These are phyloP conservation scores for Teleopsis dalmanni DNA, from an alignment of 1,140 invertebrate genomes.

Conservation along the genomic window DNA sequence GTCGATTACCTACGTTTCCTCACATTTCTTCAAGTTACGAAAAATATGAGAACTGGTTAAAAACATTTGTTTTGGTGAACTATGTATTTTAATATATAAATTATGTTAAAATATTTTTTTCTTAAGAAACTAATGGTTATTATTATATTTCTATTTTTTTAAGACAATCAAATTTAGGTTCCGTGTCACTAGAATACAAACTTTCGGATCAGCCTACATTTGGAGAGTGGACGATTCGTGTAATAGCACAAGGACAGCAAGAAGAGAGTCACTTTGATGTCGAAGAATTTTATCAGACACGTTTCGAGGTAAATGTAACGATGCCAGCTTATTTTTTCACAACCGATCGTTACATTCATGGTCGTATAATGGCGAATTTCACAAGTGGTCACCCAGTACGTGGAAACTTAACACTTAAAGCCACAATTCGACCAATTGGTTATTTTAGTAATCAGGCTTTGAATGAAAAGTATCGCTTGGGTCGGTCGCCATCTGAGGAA, in stretches of 20 bases:
- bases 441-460: constrained; percentile 47
- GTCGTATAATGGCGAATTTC: constrained; percentile 88
- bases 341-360: constrained; percentile 71
- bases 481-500: constrained; percentile 33
- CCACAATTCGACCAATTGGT: constrained; percentile 63
- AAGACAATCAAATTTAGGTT: constrained; percentile 74
- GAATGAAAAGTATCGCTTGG: constrained; percentile 40
- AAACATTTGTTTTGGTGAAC: too few species aligned
- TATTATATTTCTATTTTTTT: not conserved
- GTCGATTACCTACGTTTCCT: too few species aligned
- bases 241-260: constrained; percentile 79
- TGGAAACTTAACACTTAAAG: constrained; percentile 80
- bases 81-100: too few species aligned
- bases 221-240: constrained; percentile 85
- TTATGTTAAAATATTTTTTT: too few species aligned
- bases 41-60: too few species aligned
- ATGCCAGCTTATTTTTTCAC: constrained; percentile 90
- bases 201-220: constrained; percentile 86
- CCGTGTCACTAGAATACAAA: constrained; percentile 82
- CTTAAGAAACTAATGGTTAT: not conserved
- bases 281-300: constrained; percentile 90
- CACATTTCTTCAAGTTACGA: too few species aligned
- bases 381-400: constrained; percentile 74
- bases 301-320: constrained; percentile 91
- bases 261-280: constrained; percentile 80